Percentiles rank a stretch among this genome's conserved stretches.
phyloP scores from a whole-genome alignment of 1,140 invertebrate genomes.

The Linepithema humile region DNA sequence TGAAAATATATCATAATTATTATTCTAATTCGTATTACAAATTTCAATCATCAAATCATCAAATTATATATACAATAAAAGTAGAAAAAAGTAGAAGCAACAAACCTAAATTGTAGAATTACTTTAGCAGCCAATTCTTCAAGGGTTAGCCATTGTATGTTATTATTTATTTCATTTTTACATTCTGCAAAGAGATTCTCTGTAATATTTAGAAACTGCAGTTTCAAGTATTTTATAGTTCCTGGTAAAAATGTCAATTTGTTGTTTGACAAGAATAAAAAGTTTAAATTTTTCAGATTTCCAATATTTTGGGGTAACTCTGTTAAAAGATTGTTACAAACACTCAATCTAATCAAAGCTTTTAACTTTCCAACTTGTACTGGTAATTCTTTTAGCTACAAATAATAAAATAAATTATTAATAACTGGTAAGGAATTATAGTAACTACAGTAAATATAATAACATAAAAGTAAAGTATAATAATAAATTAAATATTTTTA shows the following conservation, averaged over 20 bases:
- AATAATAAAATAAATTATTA: constrained; percentile 51
- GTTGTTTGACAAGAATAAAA: constrained; percentile 85
- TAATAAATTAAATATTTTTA: too few relatives aligned
- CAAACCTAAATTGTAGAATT: constrained; percentile 80
- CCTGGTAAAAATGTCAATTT: constrained; percentile 83
- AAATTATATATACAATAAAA: constrained; percentile 7
- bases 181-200: constrained; percentile 83
- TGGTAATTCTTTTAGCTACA: constrained; percentile 83
- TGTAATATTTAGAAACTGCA: constrained; percentile 86
- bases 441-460: background rate
- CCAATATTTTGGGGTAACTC: constrained; percentile 83
- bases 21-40: constrained; percentile 38
- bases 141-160: constrained; percentile 72
- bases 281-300: constrained; percentile 78
- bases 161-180: constrained; percentile 30
- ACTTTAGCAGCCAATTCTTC: constrained; percentile 71
- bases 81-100: background rate
- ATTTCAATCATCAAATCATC: background rate
- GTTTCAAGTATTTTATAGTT: constrained; percentile 84
- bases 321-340: constrained; percentile 83
- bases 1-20: constrained; percentile 70
- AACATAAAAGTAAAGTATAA: too few relatives aligned
- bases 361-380: constrained; percentile 86
- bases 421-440: background rate
- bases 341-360: constrained; percentile 85